A percentile compares a stretch with the other conserved stretches of the same genome.
Conservation (phyloP, 2,888 invertebrate genomes). For the Suillia variegata region DNA sequence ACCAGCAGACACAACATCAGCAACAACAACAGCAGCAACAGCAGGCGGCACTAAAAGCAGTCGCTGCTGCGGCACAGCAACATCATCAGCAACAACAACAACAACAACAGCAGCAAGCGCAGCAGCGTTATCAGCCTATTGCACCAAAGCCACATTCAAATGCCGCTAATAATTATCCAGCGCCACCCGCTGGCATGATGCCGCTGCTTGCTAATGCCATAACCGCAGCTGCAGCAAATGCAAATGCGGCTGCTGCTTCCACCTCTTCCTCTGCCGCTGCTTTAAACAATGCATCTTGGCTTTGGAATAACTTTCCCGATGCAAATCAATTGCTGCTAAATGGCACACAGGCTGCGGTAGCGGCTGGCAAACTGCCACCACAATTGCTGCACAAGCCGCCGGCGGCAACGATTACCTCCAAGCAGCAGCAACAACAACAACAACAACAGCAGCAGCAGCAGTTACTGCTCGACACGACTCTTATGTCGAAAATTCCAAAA, state of each 20-base stretch:
- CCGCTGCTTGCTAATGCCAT: conserved; percentile 42
- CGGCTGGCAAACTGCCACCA: conserved; percentile 34
- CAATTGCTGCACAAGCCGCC: conserved; percentile 32
- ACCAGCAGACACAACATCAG: conserved; percentile 40
- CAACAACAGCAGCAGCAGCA: conserved; percentile 47
- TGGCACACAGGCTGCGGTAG: conserved; percentile 29
- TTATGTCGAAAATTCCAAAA: conserved; percentile 80
- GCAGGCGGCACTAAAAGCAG: conserved; percentile 30
- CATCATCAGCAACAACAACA: conserved; percentile 30
- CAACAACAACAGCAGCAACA: conserved; percentile 24
- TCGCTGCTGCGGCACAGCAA: conserved; percentile 36
- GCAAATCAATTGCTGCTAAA: conserved; percentile 52
- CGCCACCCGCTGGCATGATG: conserved; percentile 35
- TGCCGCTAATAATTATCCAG: neutral
- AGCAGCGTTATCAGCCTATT: conserved; percentile 32
- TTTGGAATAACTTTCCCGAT: conserved; percentile 58
- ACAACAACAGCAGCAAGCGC: conserved; percentile 23
- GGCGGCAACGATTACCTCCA: conserved; percentile 32
- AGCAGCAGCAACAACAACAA: conserved; percentile 29
- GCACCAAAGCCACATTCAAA: conserved; percentile 26
- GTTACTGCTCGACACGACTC: conserved; percentile 56
- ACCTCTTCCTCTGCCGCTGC: conserved; percentile 25
- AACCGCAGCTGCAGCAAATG: conserved; percentile 20
- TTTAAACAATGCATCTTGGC: conserved; percentile 38
- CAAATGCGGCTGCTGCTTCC: conserved; percentile 15